Evolutionary conservation across 2,113 vertebrate genomes (phyloP), one percentile per base, ranked within the genome.

Genomic region (Chaetura pelagica): DNA sequence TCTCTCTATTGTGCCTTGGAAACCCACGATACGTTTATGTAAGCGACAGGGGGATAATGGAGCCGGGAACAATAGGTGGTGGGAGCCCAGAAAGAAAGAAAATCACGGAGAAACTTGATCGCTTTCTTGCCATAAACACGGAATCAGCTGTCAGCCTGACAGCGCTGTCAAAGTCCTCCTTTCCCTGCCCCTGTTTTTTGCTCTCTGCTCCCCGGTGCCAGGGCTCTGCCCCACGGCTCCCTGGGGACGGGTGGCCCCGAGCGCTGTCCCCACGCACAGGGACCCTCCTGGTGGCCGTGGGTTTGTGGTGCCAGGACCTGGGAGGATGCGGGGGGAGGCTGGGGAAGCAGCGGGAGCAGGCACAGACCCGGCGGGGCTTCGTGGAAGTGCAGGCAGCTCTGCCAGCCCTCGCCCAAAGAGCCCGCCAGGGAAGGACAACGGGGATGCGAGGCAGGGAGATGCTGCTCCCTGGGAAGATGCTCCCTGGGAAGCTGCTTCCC

Each of bases 1-100:
- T 67, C 46, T 67, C 80, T 73, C 85, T 66, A 54, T 91, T 86
- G 90, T 81, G 94, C 85, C 80, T 93, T 38, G 64, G 76, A 88
- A 93, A 84, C 76, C 79, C 84, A 87, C 64, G 48, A 38, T 48
- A 55, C 64, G 3, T 95, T 94, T 94, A 55, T 97, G 93, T 95
- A 84, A 96, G 93, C n/a, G 42, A 26, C 4, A 29, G 76, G 87
- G 81, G 75, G 34, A 95, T 75, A 94, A 96, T 81, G 90, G 94
- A 93, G 80, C 35, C 76, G 2, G 92, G 83, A 92, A 96, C 94
- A 96, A 94, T 89, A 68, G 73, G 72, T 12, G 1, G 68, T 16
- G 87, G 82, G 89, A 92, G 93, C 55, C 2, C 9, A 75, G 81
- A 46, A 68, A 79, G 78, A 44, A 62, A 1, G 9, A 64, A 95